Conservation (phyloP, 1,140 invertebrate genomes). For the Bombus pascuorum region DNA sequence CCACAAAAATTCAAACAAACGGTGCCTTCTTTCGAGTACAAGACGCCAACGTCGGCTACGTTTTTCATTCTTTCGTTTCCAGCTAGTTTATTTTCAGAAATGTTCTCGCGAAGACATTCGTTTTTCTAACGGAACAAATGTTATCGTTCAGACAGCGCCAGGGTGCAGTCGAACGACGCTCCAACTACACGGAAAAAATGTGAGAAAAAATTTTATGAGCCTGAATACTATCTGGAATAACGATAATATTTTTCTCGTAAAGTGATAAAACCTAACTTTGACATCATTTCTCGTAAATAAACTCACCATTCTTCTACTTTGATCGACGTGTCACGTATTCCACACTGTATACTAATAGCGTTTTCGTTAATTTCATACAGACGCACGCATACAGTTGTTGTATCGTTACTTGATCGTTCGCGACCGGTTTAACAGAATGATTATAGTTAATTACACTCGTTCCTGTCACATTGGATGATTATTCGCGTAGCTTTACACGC, state of each 20-base stretch:
- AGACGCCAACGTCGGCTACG: no score
- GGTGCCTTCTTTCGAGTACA: slow-evolving; percentile 32
- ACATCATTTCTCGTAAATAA: background rate
- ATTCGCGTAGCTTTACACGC: no score
- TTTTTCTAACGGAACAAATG: slow-evolving; percentile 26
- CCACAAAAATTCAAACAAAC: slow-evolving; percentile 62
- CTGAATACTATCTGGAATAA: background rate
- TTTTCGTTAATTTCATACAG: background rate
- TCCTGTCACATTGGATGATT: background rate
- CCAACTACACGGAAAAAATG: no score
- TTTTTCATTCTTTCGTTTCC: slow-evolving; percentile 16
- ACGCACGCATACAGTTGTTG: background rate
- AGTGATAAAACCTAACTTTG: background rate
- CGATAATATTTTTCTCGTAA: background rate
- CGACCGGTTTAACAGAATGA: background rate
- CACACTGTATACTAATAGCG: background rate
- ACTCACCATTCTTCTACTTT: slow-evolving; percentile 20
- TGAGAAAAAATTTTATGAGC: background rate
- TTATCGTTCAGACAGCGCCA: background rate
- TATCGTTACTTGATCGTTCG: background rate
- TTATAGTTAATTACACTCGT: background rate
- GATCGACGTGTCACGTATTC: background rate
- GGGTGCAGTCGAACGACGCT: no score
- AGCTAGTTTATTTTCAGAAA: slow-evolving; percentile 59
- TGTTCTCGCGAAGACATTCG: slow-evolving; percentile 8